Evolutionary conservation across 2,888 invertebrate species (phyloP).

Genomic region (Euspilapteryx auroguttella): DNA sequence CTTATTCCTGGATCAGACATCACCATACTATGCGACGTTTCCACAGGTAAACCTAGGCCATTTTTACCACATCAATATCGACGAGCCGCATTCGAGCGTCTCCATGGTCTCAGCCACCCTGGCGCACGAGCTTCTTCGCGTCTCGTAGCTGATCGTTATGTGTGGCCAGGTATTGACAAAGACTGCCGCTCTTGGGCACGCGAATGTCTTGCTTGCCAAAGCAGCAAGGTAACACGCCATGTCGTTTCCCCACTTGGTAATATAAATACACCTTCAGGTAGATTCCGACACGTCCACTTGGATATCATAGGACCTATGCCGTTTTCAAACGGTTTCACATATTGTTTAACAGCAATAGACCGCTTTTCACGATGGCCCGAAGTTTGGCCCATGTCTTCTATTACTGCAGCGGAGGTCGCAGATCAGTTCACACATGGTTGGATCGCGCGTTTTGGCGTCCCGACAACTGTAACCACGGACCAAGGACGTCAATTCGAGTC

Average conservation of each 20-base stretch:
- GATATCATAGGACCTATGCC: too few species aligned
- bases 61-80: slow-evolving; percentile 1
- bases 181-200: slow-evolving; percentile 14
- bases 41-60: slow-evolving; percentile 4
- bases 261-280: slow-evolving; percentile 8
- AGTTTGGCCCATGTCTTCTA: too few species aligned
- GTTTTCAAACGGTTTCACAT: too few species aligned
- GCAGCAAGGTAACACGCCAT: slow-evolving; percentile 9
- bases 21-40: slow-evolving; percentile 2
- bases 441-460: too few species aligned
- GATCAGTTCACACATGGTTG: too few species aligned
- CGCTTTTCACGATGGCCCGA: too few species aligned
- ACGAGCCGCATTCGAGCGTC: not conserved
- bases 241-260: too few species aligned
- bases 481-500: too few species aligned
- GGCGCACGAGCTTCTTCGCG: slow-evolving; percentile 3
- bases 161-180: slow-evolving; percentile 15
- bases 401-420: too few species aligned
- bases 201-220: slow-evolving; percentile 16
- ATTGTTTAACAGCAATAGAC: too few species aligned
- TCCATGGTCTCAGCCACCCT: slow-evolving; percentile 6
- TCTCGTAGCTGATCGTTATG: slow-evolving; percentile 12
- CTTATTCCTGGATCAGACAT: slow-evolving; percentile 3
- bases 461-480: too few species aligned
- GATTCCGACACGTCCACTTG: too few species aligned